Conservation (phyloP, 1,140 invertebrate species). For the Antheraea mylitta region DNA sequence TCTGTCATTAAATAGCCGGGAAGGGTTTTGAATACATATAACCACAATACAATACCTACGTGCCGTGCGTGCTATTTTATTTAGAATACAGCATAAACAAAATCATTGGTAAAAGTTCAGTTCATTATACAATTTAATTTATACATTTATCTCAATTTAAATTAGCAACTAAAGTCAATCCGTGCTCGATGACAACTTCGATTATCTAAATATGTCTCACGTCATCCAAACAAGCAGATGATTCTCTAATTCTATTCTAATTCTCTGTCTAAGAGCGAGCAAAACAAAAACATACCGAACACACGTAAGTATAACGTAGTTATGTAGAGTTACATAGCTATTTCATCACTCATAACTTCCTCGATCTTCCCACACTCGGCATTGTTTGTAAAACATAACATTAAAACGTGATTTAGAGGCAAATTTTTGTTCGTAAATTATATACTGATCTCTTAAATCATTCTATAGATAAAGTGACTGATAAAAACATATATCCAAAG, state of each 20-base stretch:
- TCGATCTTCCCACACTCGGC: neutral
- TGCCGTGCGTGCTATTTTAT: no score
- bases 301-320: neutral
- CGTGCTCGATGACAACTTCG: neutral
- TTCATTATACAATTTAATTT: no score
- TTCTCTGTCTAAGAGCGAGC: neutral
- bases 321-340: neutral
- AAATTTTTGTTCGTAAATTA: neutral
- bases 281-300: neutral
- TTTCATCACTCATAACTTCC: conserved; percentile 1
- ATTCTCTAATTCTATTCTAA: neutral
- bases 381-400: neutral
- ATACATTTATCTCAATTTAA: no score
- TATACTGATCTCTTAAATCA: no score
- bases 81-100: no score
- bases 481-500: no score
- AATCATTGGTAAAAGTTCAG: no score
- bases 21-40: no score
- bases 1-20: no score
- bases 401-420: neutral
- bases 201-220: neutral
- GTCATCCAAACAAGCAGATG: neutral
- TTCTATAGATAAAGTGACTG: no score
- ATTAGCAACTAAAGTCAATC: neutral
- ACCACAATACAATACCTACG: no score